Evolutionary conservation across 2,797 vertebrate species (phyloP).

Genomic region (Philypnodon macrostomus): DNA sequence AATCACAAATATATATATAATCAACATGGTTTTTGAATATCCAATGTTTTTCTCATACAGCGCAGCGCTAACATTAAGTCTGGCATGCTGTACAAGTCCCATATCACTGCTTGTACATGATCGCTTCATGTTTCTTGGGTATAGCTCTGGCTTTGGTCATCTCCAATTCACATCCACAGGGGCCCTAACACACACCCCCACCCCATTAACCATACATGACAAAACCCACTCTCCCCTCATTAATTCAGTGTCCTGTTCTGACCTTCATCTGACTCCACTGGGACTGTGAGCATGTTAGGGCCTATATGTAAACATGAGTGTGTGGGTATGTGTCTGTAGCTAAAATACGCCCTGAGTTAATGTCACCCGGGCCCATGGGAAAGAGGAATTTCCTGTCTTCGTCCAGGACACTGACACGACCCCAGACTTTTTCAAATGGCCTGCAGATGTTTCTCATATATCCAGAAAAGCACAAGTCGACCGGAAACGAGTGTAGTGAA

Average conservation of each 20-base stretch:
- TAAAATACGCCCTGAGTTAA: slow-evolving; percentile 45
- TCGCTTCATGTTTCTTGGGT: not conserved
- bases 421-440: slow-evolving; percentile 11
- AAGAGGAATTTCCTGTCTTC: slow-evolving; percentile 48
- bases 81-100: not conserved
- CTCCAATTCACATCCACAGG: slow-evolving; percentile 10
- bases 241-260: slow-evolving; percentile 11
- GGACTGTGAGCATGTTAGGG: slow-evolving; percentile 15
- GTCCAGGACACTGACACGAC: slow-evolving; percentile 29
- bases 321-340: not conserved
- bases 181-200: slow-evolving; percentile 37
- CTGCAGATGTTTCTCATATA: slow-evolving; percentile 27
- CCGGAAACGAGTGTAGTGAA: slow-evolving; percentile 17
- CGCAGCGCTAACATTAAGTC: no score
- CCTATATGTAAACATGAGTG: slow-evolving; percentile 36
- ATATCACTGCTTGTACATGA: not conserved
- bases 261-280: slow-evolving; percentile 23
- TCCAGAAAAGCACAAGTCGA: slow-evolving; percentile 8
- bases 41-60: no score
- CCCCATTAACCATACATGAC: slow-evolving; percentile 25
- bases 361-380: slow-evolving; percentile 47
- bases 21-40: no score
- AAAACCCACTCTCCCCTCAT: slow-evolving; percentile 7
- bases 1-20: no score
- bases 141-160: slow-evolving; percentile 13